phyloP scores from a whole-genome alignment of 2,113 vertebrate genomes.

The Oreochromis tanganicae region DNA sequence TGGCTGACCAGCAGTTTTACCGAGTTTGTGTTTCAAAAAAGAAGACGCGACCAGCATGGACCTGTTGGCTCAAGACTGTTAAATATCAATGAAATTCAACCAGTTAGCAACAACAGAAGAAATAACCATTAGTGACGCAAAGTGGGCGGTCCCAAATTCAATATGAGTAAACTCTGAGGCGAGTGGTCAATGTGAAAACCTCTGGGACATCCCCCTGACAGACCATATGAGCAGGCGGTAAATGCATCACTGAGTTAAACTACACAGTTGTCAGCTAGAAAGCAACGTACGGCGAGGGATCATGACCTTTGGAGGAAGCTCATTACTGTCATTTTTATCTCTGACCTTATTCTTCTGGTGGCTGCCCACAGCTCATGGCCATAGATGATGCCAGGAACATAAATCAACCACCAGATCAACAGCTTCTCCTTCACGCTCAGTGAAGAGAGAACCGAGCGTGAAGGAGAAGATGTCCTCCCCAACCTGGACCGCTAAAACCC shows the following conservation, averaged over 20 bases:
- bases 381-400: not conserved
- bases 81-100: not conserved
- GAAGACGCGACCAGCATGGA: not conserved
- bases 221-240: not conserved
- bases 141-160: not conserved
- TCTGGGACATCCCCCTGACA: not conserved
- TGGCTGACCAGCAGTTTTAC: not conserved
- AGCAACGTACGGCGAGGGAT: not conserved
- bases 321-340: not conserved
- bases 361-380: not conserved
- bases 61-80: not conserved
- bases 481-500: not conserved
- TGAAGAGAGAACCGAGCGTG: not conserved
- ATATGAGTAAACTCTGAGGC: not conserved
- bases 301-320: not conserved
- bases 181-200: not conserved
- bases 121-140: not conserved
- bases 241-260: not conserved
- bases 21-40: not conserved
- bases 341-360: not conserved
- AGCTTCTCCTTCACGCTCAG: not conserved
- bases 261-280: not conserved
- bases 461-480: not conserved
- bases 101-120: not conserved
- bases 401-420: not conserved